phyloP scores from a whole-genome alignment of 2,113 vertebrate genomes.

The Chamaetylas fuelleborni region DNA sequence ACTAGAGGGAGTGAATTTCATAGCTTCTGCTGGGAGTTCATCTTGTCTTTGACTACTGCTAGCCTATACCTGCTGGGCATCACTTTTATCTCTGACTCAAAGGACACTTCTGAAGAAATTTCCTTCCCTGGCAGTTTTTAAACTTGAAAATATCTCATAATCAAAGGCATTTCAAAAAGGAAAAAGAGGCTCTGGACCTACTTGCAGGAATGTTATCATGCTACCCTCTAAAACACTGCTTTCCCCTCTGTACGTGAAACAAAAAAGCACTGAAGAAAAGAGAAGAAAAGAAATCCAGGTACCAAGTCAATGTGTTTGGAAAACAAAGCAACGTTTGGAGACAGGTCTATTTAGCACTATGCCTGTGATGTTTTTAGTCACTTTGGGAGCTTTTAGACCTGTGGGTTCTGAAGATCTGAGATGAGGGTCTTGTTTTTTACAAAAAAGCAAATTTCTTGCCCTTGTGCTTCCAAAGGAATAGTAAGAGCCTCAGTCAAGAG shows the following conservation, averaged over 20 bases:
- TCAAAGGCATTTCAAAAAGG: neutral
- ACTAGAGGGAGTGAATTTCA: slow-evolving; percentile 14
- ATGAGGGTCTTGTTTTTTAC: neutral
- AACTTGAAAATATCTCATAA: slow-evolving; percentile 12
- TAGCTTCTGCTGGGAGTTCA: slow-evolving; percentile 33
- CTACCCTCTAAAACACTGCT: neutral
- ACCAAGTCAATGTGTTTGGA: neutral
- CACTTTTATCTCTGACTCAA: slow-evolving; percentile 55
- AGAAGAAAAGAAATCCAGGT: neutral
- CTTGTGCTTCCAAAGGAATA: neutral
- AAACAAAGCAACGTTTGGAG: neutral
- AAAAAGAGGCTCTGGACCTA: neutral
- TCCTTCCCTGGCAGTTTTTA: neutral
- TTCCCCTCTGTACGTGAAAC: neutral
- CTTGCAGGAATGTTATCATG: neutral
- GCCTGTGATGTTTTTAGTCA: neutral
- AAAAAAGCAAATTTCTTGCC: neutral
- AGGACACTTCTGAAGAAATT: slow-evolving; percentile 50
- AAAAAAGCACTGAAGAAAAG: neutral
- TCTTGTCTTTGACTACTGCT: slow-evolving; percentile 13
- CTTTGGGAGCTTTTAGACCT: neutral
- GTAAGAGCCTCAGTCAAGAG: neutral
- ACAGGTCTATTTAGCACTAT: neutral
- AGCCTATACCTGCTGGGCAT: slow-evolving; percentile 44
- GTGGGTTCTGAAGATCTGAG: neutral